Evolutionary conservation across 2,888 invertebrate species (phyloP), one percentile per base, ranked within the genome.

Genomic region (Nomada ruficornis): DNA sequence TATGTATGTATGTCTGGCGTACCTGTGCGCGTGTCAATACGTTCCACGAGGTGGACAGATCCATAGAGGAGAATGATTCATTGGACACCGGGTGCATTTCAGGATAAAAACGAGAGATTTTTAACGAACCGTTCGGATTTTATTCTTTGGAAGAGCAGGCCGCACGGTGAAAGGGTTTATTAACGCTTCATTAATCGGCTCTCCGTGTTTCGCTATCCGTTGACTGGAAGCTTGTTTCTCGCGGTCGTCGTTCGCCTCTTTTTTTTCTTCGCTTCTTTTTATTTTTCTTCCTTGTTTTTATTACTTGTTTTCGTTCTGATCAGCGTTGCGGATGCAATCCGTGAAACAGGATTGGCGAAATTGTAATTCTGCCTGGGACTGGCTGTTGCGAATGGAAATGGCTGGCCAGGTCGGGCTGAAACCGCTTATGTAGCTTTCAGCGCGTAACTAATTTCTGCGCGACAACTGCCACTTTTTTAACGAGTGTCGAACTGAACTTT

Each of bases 171-270:
- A 63, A 72, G 57, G 15, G 57, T 77, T 77, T 64, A 77, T 72
- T 77, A 77, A 77, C 77, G 72, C 55, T 50, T 57, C 77, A 59
- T 77, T 77, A 64, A 15, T 18, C 11, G 20, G 13, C 18, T 0
- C 15, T 13, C 47, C 13, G 20, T 23, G n/a, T 63, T 54, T 54
- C 54, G 9, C 20, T 55, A 23, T 36, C 29, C 23, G 42, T 57
- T 29, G 63, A 15, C 47, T 50, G 62, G 63, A 71, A 52, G 47
- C 44, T 29, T n/a, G 54, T 44, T 64, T 54, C 50, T 26, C 29
- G 29, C 29, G 29, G 29, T 29, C 29, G 29, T 29, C 29, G 29
- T 29, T 29, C 29, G 29, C 23, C 4, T 18, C 44, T n/a, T 15
- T 59, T 59, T 13, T 29, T n/a, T 4, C 15, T 29, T 3, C 15